Base-by-base conservation (phyloP, 1,140 invertebrate genomes). In the Drosophila oshimai region DNA sequence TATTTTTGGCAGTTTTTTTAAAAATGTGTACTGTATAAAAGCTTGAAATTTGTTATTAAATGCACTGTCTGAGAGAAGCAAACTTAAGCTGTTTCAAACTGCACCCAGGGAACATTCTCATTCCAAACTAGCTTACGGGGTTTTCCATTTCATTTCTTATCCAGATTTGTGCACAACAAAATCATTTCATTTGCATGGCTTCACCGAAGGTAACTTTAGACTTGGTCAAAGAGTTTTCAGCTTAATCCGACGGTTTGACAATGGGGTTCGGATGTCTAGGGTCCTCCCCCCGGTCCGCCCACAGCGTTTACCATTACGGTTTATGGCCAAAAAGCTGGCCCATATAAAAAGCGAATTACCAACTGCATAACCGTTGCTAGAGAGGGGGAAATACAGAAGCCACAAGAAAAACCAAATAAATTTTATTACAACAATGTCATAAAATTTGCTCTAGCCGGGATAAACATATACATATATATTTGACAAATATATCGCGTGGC, bases 361-460 rank as follows among this genome's bases (percentile, higher is more conserved):
- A 62, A 68, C 29, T 69, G 65, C 62, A 70, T 34, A 46, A 41
- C 29, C 39, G 10, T 31, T 4, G 6, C 34, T 17, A 26, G 9
- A 18, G 51, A n/a, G 18, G 17, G 13, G 18, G 17, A 39, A 67
- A 26, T 13, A 45, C 62, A 69, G 46, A 74, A 53, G 79, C 80
- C 74, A 74, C 49, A 84, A 64, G 74, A 72, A 57, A 74, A 83
- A 83, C 70, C 74, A 67, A 86, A 83, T 83, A 83, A 83, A 86
- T 79, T 83, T 86, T 83, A 83, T 73, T 74, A 65, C 79, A 78
- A 84, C 70, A 83, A 84, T 83, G 74, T 86, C 80, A 74, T 83
- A 84, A 83, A 86, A 70, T 78, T 37, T 42, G 55, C 28, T 45
- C 15, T 22, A 44, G 26, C 45, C 41, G 33, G 51, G 44, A 28